These are phyloP conservation scores for Neodiprion fabricii DNA, from an alignment of 1,140 invertebrate species.

Conservation along the genomic window DNA sequence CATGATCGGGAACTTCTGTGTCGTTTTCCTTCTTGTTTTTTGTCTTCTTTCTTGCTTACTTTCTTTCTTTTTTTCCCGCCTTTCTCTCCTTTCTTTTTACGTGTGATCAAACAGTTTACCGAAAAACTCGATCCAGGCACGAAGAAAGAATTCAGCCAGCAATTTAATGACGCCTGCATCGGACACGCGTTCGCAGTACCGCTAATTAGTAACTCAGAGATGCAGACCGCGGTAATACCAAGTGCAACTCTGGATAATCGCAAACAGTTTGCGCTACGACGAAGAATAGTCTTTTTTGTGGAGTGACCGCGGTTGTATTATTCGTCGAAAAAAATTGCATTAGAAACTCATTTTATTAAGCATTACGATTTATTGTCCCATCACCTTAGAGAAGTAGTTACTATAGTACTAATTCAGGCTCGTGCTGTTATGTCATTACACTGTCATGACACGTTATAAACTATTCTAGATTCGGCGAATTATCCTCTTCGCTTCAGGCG, in stretches of 20 bases:
- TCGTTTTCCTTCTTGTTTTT: background rate
- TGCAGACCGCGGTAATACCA: background rate
- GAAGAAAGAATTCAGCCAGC: too few relatives aligned
- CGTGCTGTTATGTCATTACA: background rate
- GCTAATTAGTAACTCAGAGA: background rate
- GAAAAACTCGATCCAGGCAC: too few relatives aligned
- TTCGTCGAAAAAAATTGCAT: too few relatives aligned
- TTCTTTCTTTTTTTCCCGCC: too few relatives aligned
- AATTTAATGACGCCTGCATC: background rate
- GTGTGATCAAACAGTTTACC: too few relatives aligned
- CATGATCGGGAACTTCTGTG: background rate
- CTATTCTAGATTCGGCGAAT: background rate
- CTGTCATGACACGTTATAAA: background rate
- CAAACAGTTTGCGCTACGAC: too few relatives aligned
- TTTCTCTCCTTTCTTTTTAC: too few relatives aligned
- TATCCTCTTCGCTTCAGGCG: background rate
- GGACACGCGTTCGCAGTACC: background rate
- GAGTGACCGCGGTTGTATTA: too few relatives aligned
- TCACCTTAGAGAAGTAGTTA: background rate
- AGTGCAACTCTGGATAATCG: background rate
- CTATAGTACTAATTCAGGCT: background rate
- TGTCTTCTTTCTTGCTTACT: background rate
- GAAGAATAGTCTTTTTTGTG: too few relatives aligned
- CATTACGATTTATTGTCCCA: background rate
- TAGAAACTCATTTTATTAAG: too few relatives aligned